These are phyloP conservation scores for Bubo scandiacus DNA, from an alignment of 2,113 vertebrate genomes.

Conservation along the genomic window DNA sequence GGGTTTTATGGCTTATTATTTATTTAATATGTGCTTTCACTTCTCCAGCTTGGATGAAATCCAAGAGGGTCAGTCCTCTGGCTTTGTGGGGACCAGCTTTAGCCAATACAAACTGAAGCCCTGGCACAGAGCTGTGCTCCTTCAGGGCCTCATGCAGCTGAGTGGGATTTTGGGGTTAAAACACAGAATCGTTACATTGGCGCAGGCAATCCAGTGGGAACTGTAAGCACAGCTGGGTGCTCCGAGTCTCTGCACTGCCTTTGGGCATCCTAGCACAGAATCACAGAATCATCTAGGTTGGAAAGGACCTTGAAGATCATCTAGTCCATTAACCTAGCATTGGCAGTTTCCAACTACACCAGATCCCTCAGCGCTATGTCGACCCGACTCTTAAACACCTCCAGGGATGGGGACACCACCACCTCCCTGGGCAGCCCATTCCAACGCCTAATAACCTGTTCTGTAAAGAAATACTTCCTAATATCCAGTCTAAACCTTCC, in stretches of 20 bases:
- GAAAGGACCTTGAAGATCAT: too few species aligned
- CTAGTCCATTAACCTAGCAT: too few species aligned
- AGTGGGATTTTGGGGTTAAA: background rate
- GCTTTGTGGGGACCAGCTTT: background rate
- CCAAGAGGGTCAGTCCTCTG: background rate
- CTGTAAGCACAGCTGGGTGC: background rate
- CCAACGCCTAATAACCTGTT: too few species aligned
- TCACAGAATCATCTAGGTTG: too few species aligned
- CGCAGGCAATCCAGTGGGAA: background rate
- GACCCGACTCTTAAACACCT: too few species aligned
- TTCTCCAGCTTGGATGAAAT: background rate
- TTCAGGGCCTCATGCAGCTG: fast-evolving
- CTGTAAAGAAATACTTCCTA: too few species aligned
- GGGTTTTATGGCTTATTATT: background rate
- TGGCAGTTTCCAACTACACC: too few species aligned
- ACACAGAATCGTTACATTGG: background rate
- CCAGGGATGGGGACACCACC: too few species aligned
- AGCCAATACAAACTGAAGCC: background rate
- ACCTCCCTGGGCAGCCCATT: too few species aligned
- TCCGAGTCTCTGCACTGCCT: background rate
- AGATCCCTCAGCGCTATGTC: too few species aligned
- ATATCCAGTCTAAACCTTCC: too few species aligned
- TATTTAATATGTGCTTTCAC: background rate
- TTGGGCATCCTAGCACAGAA: background rate
- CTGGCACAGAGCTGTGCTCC: background rate